Conservation (phyloP, 1,140 invertebrate species). For the Drosophila nannoptera region DNA sequence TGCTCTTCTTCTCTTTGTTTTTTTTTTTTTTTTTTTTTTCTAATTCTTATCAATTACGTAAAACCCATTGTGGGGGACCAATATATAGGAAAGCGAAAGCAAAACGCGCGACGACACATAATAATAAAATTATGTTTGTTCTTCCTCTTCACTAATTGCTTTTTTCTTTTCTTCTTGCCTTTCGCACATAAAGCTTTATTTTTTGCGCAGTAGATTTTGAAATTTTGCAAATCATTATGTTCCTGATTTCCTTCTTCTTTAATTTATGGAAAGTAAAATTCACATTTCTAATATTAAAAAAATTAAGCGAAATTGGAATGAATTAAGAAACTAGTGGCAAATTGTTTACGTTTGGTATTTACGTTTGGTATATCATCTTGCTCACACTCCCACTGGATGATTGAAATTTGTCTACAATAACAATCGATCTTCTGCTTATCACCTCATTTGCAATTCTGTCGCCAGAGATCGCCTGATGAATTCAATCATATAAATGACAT, state of each 20-base stretch:
- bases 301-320: slow-evolving; percentile 40
- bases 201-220: slow-evolving; percentile 64
- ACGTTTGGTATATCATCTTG: neutral
- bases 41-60: slow-evolving; percentile 74
- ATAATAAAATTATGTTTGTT: slow-evolving; percentile 17
- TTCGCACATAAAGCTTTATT: slow-evolving; percentile 3
- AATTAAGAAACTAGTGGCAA: slow-evolving; percentile 9
- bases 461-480: slow-evolving; percentile 16
- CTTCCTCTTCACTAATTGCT: slow-evolving; percentile 25
- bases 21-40: slow-evolving; percentile 16
- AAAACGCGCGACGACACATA: slow-evolving; percentile 26
- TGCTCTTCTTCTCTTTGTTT: slow-evolving; percentile 11
- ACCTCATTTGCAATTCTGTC: neutral
- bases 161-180: slow-evolving; percentile 17
- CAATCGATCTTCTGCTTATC: neutral
- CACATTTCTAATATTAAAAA: slow-evolving; percentile 7
- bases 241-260: slow-evolving; percentile 21
- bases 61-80: slow-evolving; percentile 36
- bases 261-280: neutral
- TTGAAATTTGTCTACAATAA: no score
- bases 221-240: slow-evolving; percentile 57
- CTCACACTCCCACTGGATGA: neutral
- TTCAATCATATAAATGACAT: neutral
- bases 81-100: slow-evolving; percentile 7
- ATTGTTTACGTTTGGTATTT: slow-evolving; percentile 7